Percentiles rank a stretch among this genome's conserved stretches.
phyloP scores from a whole-genome alignment of 2,113 vertebrate species.

The Pan troglodytes region NHGRI_mPanTro3-v2.1_pri NC_072409.2:70059001-70059500 shows the following conservation, averaged over 20 bases:
- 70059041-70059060: not conserved
- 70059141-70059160: not conserved
- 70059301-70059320: slow-evolving; percentile 6
- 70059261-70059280: not conserved
- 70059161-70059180: slow-evolving; percentile 8
- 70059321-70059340: slow-evolving; percentile 25
- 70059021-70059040: not conserved
- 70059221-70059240: not conserved
- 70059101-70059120: not conserved
- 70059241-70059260: not conserved
- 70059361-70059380: not conserved
- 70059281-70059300: not conserved
- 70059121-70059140: not conserved
- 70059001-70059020: not conserved
- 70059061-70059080: not conserved
- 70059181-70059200: not conserved
- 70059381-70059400: not conserved
- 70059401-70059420: not conserved
- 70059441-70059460: not conserved
- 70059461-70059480: not conserved
- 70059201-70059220: slow-evolving; percentile 36
- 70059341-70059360: not conserved
- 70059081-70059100: not conserved
- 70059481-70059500: not conserved
- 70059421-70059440: not conserved